phyloP scores from a whole-genome alignment of 2,797 vertebrate species.

The Natrix natrix region DNA sequence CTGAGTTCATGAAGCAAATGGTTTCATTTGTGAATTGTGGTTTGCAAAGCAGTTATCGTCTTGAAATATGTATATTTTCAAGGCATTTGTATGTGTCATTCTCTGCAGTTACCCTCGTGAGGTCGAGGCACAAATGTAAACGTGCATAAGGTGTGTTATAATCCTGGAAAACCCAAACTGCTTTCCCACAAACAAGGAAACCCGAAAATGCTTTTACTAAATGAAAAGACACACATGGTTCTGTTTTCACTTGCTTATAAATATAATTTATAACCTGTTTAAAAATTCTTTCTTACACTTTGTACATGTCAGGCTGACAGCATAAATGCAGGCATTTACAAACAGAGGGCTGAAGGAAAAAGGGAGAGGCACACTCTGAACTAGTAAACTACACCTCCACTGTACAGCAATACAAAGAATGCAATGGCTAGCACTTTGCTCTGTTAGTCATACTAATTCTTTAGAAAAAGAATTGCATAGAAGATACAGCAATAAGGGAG shows the following conservation, averaged over 20 bases:
- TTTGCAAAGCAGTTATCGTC: background rate
- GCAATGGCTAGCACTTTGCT: slow-evolving; percentile 75
- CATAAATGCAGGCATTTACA: slow-evolving; percentile 90
- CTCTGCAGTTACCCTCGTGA: background rate
- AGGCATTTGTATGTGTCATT: background rate
- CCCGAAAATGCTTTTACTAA: background rate
- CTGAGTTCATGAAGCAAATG: background rate
- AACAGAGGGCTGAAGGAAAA: slow-evolving; percentile 79
- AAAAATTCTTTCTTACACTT: slow-evolving; percentile 99
- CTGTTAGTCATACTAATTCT: slow-evolving; percentile 65
- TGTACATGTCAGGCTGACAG: slow-evolving; percentile 88
- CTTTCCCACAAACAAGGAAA: background rate
- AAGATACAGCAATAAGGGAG: slow-evolving; percentile 81
- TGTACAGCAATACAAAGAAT: slow-evolving; percentile 78
- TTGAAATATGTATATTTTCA: background rate
- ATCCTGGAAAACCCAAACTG: background rate
- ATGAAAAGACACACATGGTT: slow-evolving; percentile 45
- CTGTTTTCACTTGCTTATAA: slow-evolving; percentile 91
- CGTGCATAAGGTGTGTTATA: background rate
- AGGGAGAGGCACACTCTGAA: slow-evolving; percentile 70
- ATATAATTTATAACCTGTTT: slow-evolving; percentile 99
- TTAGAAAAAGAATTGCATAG: slow-evolving; percentile 96
- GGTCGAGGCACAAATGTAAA: background rate
- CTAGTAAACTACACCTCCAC: slow-evolving; percentile 81
- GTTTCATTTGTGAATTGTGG: background rate